Evolutionary conservation across 2,888 invertebrate genomes (phyloP), one percentile per base, ranked within the genome.

Genomic region (Drosophila barbarae): DNA sequence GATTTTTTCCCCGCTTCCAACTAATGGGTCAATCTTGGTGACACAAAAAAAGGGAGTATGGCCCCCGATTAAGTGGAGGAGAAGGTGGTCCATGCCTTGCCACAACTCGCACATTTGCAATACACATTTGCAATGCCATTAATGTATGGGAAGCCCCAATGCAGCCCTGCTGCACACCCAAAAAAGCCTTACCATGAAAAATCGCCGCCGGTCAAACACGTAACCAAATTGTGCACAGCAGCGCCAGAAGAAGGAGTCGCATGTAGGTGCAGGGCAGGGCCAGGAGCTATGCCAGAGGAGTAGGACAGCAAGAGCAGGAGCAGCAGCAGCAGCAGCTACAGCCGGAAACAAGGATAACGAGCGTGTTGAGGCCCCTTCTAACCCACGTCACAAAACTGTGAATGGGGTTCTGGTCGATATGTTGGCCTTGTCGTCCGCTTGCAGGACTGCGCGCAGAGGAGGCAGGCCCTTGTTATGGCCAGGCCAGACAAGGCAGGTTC

Each of bases 261-360:
- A 55, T 18, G 34, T 23, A 30, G 53, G 15, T 39, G 26, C 21
- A 36, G 44, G 18, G 32, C 36, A 54, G 34, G 35, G 44, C 50
- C 41, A 49, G 18, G 30, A 53, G 23, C 50, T 38, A 15, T 39
- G 60, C 10, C 55, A 52, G 13, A 56, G 32, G 23, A 59, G 34
- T 34, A 55, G 53, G 56, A 55, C 56, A 57, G 30, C 13, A 26
- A 53, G 28, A 53, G 28, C 44, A 50, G 56, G 32, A 55, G 70
- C 54, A 67, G 73, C 44, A 50, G 56, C 35, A 55, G 70, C 54
- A 67, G 73, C 56, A 58, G 55, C 56, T 75, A 64, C 77, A 82
- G 74, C 83, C 74, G 79, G 70, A 81, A 83, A 85, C 85, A 85
- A 83, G 85, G 81, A 85, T 81, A 81, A 85, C 84, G 84, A 82